Base-by-base conservation (phyloP, 2,888 invertebrate genomes). In the Elysia crispata region DNA sequence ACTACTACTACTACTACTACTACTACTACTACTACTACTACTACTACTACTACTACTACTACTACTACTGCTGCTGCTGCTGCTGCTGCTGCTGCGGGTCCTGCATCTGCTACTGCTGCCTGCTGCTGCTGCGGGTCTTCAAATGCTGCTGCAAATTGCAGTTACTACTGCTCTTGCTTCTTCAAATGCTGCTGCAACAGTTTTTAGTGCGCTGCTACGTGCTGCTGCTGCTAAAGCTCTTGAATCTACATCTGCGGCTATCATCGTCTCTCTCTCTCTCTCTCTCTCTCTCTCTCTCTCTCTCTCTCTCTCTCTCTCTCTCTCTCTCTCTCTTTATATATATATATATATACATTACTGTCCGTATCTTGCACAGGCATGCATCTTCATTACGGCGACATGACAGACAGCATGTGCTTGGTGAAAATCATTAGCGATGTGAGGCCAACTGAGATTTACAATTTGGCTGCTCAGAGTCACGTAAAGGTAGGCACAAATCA, bases 381-480 rank as follows among this genome's bases (percentile, higher is more conserved):
- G 96, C 96, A 97, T 88, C 93, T 99, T 11, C 99, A 99, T 92
- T 99, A 99, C 92, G 99, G 99, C 20, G 99, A 99, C 91, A 95
- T 99, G 95, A 99, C 99, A 0, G 99, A 99, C 92, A 98, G 98
- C 73, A 97, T 98, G 84, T 98, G 98, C 91, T 93, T 98, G 82
- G 96, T 97, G 31, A 97, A 97, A 93, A 95, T 97, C 50, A 96
- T 98, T 77, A 94, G 94, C 90, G 91, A 94, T 93, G 94, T 96
- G 25, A 94, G 94, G 87, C 99, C 99, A 0, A 95, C 95, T 57
- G 99, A 99, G 93, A 96, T 99, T 85, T 99, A 99, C 92, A 99
- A 99, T 93, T 94, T 99, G 83, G 99, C 98, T 0, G 99, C 99
- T 0, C 99, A 99, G 92, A 98, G 98, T 86, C 99, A 99, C 93